phyloP scores from a whole-genome alignment of 2,888 invertebrate species.

The Cantharis rustica region DNA sequence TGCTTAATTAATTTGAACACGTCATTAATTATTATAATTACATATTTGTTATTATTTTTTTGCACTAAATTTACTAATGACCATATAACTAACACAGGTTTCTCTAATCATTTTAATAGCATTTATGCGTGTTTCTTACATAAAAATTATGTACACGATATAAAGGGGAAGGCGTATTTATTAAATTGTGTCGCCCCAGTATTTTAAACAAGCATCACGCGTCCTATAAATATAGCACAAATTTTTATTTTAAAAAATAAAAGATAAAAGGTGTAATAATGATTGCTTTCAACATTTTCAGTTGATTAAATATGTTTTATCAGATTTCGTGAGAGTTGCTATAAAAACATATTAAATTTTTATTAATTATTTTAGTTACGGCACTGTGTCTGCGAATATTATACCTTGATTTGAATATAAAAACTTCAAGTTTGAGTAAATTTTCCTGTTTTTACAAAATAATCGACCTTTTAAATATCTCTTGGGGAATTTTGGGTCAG shows the following conservation, averaged over 20 bases:
- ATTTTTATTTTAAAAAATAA: conserved; percentile 6
- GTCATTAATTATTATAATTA: background rate
- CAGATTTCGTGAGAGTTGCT: background rate
- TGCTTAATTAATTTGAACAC: background rate
- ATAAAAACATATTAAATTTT: background rate
- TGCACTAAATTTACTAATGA: conserved; percentile 1
- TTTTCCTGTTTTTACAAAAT: background rate
- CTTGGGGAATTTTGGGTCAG: background rate
- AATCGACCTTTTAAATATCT: background rate
- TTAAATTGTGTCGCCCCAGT: conserved; percentile 14
- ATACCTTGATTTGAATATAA: background rate
- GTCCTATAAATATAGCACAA: background rate
- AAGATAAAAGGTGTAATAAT: conserved; percentile 6
- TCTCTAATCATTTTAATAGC: conserved; percentile 24
- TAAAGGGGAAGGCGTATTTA: conserved; percentile 8
- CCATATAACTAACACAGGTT: conserved; percentile 9
- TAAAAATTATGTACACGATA: conserved; percentile 19
- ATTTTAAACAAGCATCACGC: conserved; percentile 7
- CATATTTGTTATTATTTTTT: background rate
- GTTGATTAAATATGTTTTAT: background rate
- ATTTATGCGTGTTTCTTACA: conserved; percentile 18
- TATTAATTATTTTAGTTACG: background rate
- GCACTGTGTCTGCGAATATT: background rate
- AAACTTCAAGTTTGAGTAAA: background rate
- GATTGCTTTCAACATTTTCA: background rate